Evolutionary conservation across 1,140 invertebrate genomes (phyloP).

Genomic region (Tetragnatha versicolor): DNA sequence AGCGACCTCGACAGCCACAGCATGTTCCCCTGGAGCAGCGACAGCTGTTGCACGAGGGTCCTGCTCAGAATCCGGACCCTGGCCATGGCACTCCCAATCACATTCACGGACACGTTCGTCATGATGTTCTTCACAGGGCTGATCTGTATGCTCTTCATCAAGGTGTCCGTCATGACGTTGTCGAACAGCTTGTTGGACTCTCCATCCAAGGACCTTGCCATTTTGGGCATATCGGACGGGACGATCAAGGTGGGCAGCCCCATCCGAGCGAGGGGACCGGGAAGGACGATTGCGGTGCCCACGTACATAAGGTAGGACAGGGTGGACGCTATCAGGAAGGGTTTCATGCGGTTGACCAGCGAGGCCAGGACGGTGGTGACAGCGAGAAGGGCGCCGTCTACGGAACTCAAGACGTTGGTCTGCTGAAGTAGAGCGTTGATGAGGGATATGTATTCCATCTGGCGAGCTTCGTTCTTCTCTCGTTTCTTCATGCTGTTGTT

Average conservation of each 20-base stretch:
- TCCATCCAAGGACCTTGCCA: constrained; percentile 8
- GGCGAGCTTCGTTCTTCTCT: constrained; percentile 8
- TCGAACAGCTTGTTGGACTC: constrained; percentile 4
- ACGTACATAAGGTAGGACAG: constrained; percentile 35
- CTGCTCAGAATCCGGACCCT: constrained; percentile 18
- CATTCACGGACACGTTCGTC: constrained; percentile 41
- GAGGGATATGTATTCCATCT: constrained; percentile 44
- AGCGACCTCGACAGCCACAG: constrained; percentile 5
- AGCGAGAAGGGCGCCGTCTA: constrained; percentile 26
- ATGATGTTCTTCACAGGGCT: constrained; percentile 32
- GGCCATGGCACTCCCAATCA: constrained; percentile 10
- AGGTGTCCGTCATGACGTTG: constrained; percentile 20
- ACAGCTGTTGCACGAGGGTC: constrained; percentile 5
- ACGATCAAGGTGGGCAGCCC: background rate
- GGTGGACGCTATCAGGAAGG: constrained; percentile 21
- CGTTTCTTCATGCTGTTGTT: background rate
- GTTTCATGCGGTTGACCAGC: background rate
- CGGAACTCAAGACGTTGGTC: constrained; percentile 23
- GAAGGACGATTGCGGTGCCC: constrained; percentile 16
- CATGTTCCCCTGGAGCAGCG: constrained; percentile 15
- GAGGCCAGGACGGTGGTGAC: constrained; percentile 16
- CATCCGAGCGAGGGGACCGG: constrained; percentile 4
- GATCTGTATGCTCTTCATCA: constrained; percentile 25
- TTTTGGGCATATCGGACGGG: background rate
- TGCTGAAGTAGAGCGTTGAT: constrained; percentile 31